Evolutionary conservation across 1,140 invertebrate species (phyloP).

Genomic region (Pachyrhynchus sulphureomaculatus): DNA sequence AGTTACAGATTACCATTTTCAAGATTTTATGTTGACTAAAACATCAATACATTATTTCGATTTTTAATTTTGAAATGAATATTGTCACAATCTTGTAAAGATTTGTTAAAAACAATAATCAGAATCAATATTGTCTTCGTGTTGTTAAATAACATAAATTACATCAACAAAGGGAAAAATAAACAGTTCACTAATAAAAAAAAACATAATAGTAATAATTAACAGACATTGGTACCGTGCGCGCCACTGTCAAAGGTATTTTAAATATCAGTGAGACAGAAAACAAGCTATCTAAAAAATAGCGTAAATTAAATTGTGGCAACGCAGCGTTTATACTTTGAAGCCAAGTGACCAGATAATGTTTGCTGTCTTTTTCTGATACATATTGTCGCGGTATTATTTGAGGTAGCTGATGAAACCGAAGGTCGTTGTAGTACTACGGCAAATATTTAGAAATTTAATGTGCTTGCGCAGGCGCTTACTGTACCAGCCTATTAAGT

Average conservation of each 20-base stretch:
- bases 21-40: too few species aligned
- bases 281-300: background rate
- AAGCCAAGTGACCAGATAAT: constrained; percentile 13
- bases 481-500: background rate
- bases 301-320: constrained; percentile 9
- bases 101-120: too few species aligned
- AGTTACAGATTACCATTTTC: too few species aligned
- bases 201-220: too few species aligned
- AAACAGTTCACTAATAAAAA: too few species aligned
- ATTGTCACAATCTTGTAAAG: too few species aligned
- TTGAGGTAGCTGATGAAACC: background rate
- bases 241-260: background rate
- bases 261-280: background rate
- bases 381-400: background rate
- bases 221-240: background rate
- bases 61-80: too few species aligned
- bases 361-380: constrained; percentile 12
- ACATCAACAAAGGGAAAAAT: too few species aligned
- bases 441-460: constrained; percentile 19
- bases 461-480: background rate
- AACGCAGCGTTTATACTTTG: constrained; percentile 3
- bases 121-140: too few species aligned
- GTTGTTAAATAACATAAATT: too few species aligned
- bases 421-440: constrained; percentile 23
- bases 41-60: too few species aligned